Base-by-base conservation (phyloP, 2,113 vertebrate genomes). In the Tragelaphus buxtoni region DNA sequence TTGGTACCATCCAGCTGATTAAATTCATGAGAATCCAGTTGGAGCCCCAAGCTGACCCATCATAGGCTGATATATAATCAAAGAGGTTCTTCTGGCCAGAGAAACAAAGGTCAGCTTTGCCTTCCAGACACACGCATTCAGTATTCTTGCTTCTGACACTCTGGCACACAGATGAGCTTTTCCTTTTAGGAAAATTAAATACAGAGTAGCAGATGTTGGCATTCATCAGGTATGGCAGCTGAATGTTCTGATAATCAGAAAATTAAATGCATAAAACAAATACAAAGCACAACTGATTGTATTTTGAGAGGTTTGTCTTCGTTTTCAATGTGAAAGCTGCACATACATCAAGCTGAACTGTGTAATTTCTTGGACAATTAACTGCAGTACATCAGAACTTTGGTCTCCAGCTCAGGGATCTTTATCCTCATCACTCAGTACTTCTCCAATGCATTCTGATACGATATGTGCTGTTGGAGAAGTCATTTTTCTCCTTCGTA, bases 171-270 rank as follows among this genome's bases (percentile, higher is more conserved):
- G 20, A 47, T 47, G 45, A 95, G 32, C 16, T 69, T 94, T 95
- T 63, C 63, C 61, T 91, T 97, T 88, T 77, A 93, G 89, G 47
- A 97, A 91, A 88, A 97, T 93, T 88, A 95, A 90, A 97, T 82
- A 30, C 47, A 39, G 58, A 87, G 39, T 79, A 93, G 14, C 94
- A 96, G 92, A 93, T 96, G 96, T 90, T 97, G 79, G 74, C 84
- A 91, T 96, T 91, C 60, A 69, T 93, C 47, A 32, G 30, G 18
- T 87, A 60, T 80, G 84, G 79, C 13, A 83, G 74, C 83, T 76
- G 51, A 97, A 82, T 95, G 26, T 86, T 87, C 30, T 90, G 39
- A 83, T 94, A 90, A 93, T 91, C 72, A 91, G 72, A 80, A 74
- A 53, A 87, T 81, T 89, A 42, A 42, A 49, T 61, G 39, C 12